Conservation (phyloP, 2,888 invertebrate species). For the Acleris emargana region DNA sequence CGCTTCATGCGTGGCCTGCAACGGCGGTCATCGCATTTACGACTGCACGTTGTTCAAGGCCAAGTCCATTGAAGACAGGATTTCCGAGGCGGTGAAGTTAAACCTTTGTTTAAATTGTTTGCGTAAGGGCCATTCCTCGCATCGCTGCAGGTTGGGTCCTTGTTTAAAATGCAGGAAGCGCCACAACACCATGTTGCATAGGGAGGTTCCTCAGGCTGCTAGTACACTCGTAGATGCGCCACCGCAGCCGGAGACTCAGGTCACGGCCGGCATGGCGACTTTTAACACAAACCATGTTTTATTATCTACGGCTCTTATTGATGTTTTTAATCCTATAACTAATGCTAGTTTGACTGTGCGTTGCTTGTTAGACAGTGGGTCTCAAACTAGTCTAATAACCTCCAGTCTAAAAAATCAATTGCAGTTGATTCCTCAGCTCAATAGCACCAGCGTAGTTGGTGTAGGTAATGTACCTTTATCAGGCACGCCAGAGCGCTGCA, state of each 20-base stretch:
- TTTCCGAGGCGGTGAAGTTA: slow-evolving; percentile 1
- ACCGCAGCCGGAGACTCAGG: too few species aligned
- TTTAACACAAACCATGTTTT: slow-evolving; percentile 8
- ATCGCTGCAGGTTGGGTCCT: slow-evolving; percentile 16
- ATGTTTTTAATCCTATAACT: slow-evolving; percentile 17
- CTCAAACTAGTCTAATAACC: slow-evolving; percentile 30
- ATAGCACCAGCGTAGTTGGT: slow-evolving; percentile 17
- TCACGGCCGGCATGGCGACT: background rate
- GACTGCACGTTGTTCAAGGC: slow-evolving; percentile 18
- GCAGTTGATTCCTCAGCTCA: slow-evolving; percentile 15
- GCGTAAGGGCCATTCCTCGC: slow-evolving; percentile 6
- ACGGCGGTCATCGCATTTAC: slow-evolving; percentile 14
- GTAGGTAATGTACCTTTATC: slow-evolving; percentile 28
- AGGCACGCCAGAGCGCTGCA: slow-evolving; percentile 1
- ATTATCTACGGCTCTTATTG: slow-evolving; percentile 18
- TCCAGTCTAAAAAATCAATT: slow-evolving; percentile 11
- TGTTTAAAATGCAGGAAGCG: slow-evolving; percentile 22
- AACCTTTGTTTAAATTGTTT: too few species aligned
- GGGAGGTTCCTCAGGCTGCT: background rate
- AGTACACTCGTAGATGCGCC: background rate
- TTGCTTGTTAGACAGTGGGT: slow-evolving; percentile 23
- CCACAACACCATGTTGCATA: slow-evolving; percentile 23
- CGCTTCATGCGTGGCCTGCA: slow-evolving; percentile 5
- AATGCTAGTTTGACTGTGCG: slow-evolving; percentile 5
- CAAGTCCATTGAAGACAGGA: slow-evolving; percentile 16